These are phyloP conservation scores for Chironomus riparius DNA, from an alignment of 2,888 invertebrate genomes.

Conservation along the genomic window DNA sequence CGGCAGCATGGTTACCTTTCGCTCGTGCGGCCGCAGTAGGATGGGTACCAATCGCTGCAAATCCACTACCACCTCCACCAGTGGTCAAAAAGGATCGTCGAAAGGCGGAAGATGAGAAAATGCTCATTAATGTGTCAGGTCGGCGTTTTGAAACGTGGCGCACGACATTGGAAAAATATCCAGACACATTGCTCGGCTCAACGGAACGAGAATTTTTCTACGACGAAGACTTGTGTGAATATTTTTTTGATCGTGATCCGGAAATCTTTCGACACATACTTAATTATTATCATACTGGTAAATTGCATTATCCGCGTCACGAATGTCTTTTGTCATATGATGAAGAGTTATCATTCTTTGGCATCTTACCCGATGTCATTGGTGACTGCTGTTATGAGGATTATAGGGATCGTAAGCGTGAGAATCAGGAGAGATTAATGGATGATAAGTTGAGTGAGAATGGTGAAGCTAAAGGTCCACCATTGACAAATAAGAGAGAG, in stretches of 20 bases:
- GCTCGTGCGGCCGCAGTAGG: slow-evolving; percentile 99
- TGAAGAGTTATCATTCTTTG: slow-evolving; percentile 98
- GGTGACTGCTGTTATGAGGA: slow-evolving; percentile 99
- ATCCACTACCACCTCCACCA: slow-evolving; percentile 95
- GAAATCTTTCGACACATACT: slow-evolving; percentile 97
- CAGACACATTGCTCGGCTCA: slow-evolving; percentile 89
- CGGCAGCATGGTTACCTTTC: slow-evolving; percentile 47
- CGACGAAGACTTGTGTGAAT: slow-evolving; percentile 96
- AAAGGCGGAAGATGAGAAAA: slow-evolving; percentile 92
- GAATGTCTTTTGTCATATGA: slow-evolving; percentile 55
- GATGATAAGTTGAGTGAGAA: slow-evolving; percentile 93
- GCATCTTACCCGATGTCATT: slow-evolving; percentile 90
- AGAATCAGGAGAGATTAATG: slow-evolving; percentile 95
- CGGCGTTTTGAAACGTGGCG: slow-evolving; percentile 97
- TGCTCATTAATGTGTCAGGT: slow-evolving; percentile 95
- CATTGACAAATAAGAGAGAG: slow-evolving; percentile 72
- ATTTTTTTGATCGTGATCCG: slow-evolving; percentile 99
- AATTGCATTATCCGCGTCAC: slow-evolving; percentile 80
- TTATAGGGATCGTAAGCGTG: slow-evolving; percentile 95
- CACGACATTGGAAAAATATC: slow-evolving; percentile 98
- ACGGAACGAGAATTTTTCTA: slow-evolving; percentile 98
- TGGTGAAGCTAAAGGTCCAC: slow-evolving; percentile 71
- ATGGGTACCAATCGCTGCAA: slow-evolving; percentile 98
- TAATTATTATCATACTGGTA: slow-evolving; percentile 94
- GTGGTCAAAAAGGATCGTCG: slow-evolving; percentile 86